A percentile compares a stretch with the other conserved stretches of the same genome.
Evolutionary conservation across 2,113 vertebrate species (phyloP).

Genomic region (Sula dactylatra): DNA sequence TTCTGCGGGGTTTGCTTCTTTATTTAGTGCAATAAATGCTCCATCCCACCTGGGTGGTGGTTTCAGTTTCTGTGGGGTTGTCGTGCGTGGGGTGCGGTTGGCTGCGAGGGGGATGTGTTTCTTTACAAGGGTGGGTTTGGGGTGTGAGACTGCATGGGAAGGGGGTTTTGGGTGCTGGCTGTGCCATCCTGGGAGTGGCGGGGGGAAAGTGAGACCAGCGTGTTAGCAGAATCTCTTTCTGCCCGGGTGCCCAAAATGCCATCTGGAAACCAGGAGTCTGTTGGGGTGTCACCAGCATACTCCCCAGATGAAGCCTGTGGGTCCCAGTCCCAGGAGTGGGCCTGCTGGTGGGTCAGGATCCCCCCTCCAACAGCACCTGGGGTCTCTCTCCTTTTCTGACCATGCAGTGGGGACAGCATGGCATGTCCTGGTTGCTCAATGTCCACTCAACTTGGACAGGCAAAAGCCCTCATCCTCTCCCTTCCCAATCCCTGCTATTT

Average conservation of each 20-base stretch:
- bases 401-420: rapidly evolving
- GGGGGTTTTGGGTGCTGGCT: not conserved
- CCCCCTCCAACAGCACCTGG: rapidly evolving
- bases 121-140: not conserved
- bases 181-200: not conserved
- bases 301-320: not conserved
- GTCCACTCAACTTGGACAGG: not conserved
- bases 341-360: rapidly evolving
- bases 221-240: not conserved
- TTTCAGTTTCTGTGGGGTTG: not conserved
- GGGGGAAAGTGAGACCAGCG: not conserved
- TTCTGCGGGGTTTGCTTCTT: not conserved
- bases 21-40: not conserved
- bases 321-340: not conserved
- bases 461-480: not conserved
- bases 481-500: not conserved
- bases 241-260: not conserved
- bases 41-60: not conserved
- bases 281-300: not conserved
- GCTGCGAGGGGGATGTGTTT: not conserved
- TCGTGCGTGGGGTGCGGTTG: not conserved
- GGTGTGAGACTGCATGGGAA: not conserved
- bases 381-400: not conserved
- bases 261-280: not conserved
- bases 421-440: not conserved